Base-by-base conservation (phyloP, 2,113 vertebrate species). In the Hippocampus guttulatus region DNA sequence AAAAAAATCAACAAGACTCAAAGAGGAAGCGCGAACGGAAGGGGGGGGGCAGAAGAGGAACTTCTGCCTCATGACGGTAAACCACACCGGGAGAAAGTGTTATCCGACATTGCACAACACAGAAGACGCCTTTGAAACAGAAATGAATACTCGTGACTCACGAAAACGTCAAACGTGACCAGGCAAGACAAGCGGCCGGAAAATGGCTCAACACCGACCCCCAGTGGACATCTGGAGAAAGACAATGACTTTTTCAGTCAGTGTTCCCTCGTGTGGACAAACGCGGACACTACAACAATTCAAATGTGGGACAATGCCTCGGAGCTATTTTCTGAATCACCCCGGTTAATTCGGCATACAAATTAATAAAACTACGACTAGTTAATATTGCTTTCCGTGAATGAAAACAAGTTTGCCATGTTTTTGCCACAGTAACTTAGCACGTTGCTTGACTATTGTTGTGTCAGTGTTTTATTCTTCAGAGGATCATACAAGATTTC, bases 401-500 rank as follows among this genome's bases (percentile, higher is more conserved):
- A 18, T 20, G 5, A 20, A 51, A 18, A 5, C 2, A 21, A 8
- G n/a, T 55, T n/a, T 21, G 6, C 18, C 45, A 47, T 52, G 18
- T 52, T 52, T 52, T 5, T 7, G 21, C 8, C 21, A 23, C 21
- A 54, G 9, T 55, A 23, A 55, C 21, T 55, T 23, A 9, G 8
- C 8, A n/a, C 52, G 12, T 55, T 11, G 21, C 52, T n/a, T 55
- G n/a, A 8, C 21, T 55, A 10, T 47, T 30, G 92, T 47, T 30
- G 92, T 94, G 94, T 96, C 95, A 96, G 95, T 92, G 93, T 94
- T 95, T 77, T 79, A 64, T 84, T 90, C 98, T 94, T 96, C 95
- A 96, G 95, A 95, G 94, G 96, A 98, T 96, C 93, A 95, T 98
- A 98, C 96, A 96, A 97, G 94, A 93, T 96, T 89, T 96, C 92